Conservation (phyloP, 1,140 invertebrate genomes). For the Drosophila miranda region DNA sequence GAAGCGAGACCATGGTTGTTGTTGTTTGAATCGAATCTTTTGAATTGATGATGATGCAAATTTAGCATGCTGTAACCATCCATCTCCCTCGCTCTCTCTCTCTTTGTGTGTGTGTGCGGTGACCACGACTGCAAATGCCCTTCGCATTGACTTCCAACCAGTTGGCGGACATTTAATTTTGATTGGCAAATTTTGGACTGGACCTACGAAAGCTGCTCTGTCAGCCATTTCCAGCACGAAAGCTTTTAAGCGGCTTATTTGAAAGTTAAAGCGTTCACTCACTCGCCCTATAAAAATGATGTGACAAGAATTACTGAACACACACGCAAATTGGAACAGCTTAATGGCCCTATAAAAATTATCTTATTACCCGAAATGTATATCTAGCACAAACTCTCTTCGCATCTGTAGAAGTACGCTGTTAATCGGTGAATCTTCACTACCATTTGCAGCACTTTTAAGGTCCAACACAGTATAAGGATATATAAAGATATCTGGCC, state of each 20-base stretch:
- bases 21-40: slow-evolving; percentile 51
- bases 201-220: slow-evolving; percentile 32
- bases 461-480: no score
- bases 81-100: not conserved
- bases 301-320: not conserved
- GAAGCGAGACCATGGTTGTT: slow-evolving; percentile 11
- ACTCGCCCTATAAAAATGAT: slow-evolving; percentile 14
- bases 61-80: slow-evolving; percentile 52
- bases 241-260: slow-evolving; percentile 13
- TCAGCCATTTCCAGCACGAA: slow-evolving; percentile 4
- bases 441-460: no score
- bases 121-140: slow-evolving; percentile 28
- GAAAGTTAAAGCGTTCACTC: slow-evolving; percentile 26
- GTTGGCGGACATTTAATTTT: slow-evolving; percentile 4
- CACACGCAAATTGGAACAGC: slow-evolving; percentile 1
- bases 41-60: slow-evolving; percentile 72
- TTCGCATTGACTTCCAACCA: slow-evolving; percentile 34
- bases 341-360: slow-evolving; percentile 5
- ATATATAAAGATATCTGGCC: no score
- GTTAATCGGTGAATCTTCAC: not conserved
- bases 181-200: slow-evolving; percentile 17
- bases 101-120: not conserved
- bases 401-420: slow-evolving; percentile 17
- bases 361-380: not conserved
- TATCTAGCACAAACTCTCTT: not conserved